Base-by-base conservation (phyloP, 2,113 vertebrate species). In the Tricholaema leucomelas region DNA sequence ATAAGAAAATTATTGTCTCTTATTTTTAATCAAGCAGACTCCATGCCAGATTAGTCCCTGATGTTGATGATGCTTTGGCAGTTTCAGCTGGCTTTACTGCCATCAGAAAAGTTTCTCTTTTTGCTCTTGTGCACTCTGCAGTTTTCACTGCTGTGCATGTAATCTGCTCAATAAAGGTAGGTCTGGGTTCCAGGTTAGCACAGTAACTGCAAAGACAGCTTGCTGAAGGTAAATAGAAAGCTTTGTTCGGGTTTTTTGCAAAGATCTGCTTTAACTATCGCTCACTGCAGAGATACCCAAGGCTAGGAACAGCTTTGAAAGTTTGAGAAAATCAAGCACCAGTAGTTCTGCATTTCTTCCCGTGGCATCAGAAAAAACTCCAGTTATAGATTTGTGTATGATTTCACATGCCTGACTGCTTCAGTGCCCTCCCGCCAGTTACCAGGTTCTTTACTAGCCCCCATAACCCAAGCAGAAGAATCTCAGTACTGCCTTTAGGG, bases 381-480 rank as follows among this genome's bases (percentile, higher is more conserved):
- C 77, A 85, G 69, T 85, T 88, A 79, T 72, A 70, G 92, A 80
- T 61, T 80, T 91, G 85, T 86, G 65, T 81, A 76, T 67, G 85
- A 92, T 95, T 97, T 83, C 63, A 66, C 67, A 96, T 94, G 91
- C 94, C 63, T 94, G 96, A 96, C 94, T 94, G 97, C 96, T 96
- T 93, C 93, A 78, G 4, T 83, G 92, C 93, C 91, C 84, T 96
- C 95, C 93, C 87, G 96, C 94, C 72, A 73, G 82, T 85, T 93
- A 96, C 84, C 90, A 94, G 91, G 92, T 63, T 91, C 86, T 91
- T 93, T 92, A 93, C 97, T 96, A 97, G 87, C 79, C 85, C 93
- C 91, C 59, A 56, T 81, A 95, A 96, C 60, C 95, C 95, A 88
- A 93, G 97, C 89, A 95, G 96, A 97, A 97, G 67, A 95, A 97